These are phyloP conservation scores for Hypocryptadius cinnamomeus DNA, from an alignment of 2,113 vertebrate species.

Conservation along the genomic window DNA sequence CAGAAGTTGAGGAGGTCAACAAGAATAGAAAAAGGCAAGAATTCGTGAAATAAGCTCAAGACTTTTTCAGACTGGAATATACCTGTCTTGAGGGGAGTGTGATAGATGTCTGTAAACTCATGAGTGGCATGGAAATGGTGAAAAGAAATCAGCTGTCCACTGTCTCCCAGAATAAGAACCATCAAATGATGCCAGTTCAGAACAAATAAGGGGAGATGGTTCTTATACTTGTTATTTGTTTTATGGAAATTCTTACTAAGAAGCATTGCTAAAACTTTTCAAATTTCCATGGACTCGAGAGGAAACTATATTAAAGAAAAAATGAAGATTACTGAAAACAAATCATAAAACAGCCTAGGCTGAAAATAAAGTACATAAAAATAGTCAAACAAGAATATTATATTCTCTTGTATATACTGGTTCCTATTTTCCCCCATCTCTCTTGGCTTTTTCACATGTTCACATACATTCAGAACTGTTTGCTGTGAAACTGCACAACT, in stretches of 20 bases:
- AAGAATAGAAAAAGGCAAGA: background rate
- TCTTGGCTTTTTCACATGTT: background rate
- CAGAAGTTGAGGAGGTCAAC: background rate
- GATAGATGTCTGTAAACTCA: background rate
- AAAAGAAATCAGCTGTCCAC: background rate
- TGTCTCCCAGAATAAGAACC: background rate
- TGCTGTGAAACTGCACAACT: background rate
- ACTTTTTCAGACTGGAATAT: background rate
- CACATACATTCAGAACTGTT: background rate
- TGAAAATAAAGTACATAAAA: background rate
- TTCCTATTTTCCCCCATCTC: background rate
- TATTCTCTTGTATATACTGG: background rate
- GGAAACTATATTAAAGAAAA: background rate
- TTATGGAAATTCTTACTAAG: background rate
- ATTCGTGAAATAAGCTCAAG: background rate
- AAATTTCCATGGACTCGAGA: background rate
- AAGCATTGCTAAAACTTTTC: background rate
- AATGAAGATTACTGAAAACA: background rate
- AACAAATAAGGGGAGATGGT: background rate
- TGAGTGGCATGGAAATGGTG: background rate
- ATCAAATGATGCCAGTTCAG: background rate
- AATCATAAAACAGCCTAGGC: background rate
- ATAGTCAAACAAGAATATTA: background rate
- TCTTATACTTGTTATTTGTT: background rate
- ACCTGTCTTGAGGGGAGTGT: background rate